Evolutionary conservation across 2,888 invertebrate species (phyloP).

Genomic region (Yponomeuta malinellus): DNA sequence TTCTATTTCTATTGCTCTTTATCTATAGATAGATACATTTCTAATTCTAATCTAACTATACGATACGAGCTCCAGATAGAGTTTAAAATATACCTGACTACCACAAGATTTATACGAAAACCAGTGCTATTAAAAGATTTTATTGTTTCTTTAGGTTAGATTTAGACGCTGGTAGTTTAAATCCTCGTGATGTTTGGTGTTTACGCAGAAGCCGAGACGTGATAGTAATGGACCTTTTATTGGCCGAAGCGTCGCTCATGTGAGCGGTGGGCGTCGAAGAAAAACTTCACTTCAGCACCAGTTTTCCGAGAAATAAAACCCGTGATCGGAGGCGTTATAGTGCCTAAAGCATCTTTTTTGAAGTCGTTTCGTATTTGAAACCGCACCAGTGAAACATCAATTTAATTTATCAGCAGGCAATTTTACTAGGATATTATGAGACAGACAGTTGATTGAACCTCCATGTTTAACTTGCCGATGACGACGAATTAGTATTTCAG

Average conservation of each 20-base stretch:
- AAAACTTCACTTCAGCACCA: slow-evolving; percentile 40
- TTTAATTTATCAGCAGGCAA: no score
- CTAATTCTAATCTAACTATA: no score
- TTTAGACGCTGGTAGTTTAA: neutral
- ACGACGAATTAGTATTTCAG: slow-evolving; percentile 13
- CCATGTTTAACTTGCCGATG: neutral
- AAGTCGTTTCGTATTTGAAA: neutral
- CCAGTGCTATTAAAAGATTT: neutral
- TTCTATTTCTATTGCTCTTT: no score
- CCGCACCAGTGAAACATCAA: neutral
- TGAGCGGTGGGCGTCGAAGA: slow-evolving; percentile 58
- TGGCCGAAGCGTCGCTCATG: slow-evolving; percentile 40
- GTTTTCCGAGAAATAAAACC: slow-evolving; percentile 19
- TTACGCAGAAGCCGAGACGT: slow-evolving; percentile 28
- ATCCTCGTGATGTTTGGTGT: slow-evolving; percentile 1
- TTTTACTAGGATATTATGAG: no score
- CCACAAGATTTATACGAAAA: neutral
- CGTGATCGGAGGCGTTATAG: neutral
- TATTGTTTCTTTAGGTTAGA: slow-evolving; percentile 7
- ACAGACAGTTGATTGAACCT: neutral
- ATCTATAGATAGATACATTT: no score
- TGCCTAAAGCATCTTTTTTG: neutral
- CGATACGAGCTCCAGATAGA: neutral
- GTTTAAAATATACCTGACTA: neutral
- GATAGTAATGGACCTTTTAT: slow-evolving; percentile 52